phyloP scores from a whole-genome alignment of 2,797 vertebrate species.

The Rhabdophis nuchalis region DNA sequence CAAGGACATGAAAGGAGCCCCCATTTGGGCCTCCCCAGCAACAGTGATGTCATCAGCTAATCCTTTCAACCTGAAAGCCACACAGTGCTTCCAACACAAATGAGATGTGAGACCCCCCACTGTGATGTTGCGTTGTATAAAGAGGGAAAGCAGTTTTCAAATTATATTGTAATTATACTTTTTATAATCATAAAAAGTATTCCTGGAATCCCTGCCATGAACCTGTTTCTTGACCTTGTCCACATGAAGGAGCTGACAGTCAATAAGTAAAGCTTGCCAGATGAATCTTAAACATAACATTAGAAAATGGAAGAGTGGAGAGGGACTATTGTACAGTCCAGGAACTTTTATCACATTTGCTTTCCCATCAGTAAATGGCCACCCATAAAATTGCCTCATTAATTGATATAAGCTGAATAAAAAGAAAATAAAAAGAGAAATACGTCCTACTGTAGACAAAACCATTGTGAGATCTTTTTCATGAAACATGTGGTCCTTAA shows the following conservation, averaged over 20 bases:
- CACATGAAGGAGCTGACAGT: background rate
- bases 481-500: conserved; percentile 55
- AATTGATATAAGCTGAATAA: conserved; percentile 38
- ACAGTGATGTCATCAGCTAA: background rate
- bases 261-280: conserved; percentile 29
- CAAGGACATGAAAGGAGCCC: background rate
- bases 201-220: background rate
- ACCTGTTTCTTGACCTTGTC: background rate
- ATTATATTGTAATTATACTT: background rate
- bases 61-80: background rate
- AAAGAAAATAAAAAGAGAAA: conserved; percentile 33
- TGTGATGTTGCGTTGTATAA: background rate
- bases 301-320: conserved; percentile 25
- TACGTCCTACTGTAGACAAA: conserved; percentile 44
- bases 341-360: conserved; percentile 5
- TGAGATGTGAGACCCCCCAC: background rate
- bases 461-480: conserved; percentile 48
- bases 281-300: conserved; percentile 6
- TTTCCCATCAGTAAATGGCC: conserved; percentile 32
- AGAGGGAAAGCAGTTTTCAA: background rate
- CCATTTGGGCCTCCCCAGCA: background rate
- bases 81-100: background rate
- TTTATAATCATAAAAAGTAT: background rate
- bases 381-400: conserved; percentile 35
- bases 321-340: background rate